phyloP scores from a whole-genome alignment of 2,797 vertebrate species.

The Capromys pilorides region DNA sequence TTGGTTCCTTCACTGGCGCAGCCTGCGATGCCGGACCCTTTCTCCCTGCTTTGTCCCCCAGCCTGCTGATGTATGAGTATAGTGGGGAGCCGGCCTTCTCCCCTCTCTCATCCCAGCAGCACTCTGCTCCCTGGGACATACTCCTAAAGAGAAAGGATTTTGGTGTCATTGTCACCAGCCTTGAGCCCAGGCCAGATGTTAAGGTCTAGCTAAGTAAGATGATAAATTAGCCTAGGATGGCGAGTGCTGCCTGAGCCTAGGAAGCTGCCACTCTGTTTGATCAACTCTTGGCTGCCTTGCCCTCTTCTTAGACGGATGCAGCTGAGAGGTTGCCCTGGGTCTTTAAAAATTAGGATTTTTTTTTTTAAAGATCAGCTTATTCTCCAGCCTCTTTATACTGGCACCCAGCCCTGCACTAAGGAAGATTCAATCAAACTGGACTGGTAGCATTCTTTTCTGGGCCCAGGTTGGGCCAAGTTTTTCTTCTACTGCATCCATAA shows the following conservation, averaged over 20 bases:
- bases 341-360: background rate
- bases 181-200: background rate
- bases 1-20: background rate
- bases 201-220: background rate
- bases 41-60: background rate
- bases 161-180: background rate
- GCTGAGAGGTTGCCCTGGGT: background rate
- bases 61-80: background rate
- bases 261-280: background rate
- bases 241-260: accelerated
- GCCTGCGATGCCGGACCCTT: background rate
- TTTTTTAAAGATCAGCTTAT: background rate
- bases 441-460: background rate
- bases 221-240: background rate
- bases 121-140: background rate
- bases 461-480: background rate
- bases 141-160: background rate
- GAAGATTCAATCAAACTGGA: background rate
- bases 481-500: background rate
- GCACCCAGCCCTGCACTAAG: background rate
- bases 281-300: background rate
- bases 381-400: background rate
- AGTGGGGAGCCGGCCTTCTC: background rate
- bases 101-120: background rate
- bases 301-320: background rate